Evolutionary conservation across 2,888 invertebrate genomes (phyloP), one percentile per base, ranked within the genome.

Genomic region (Nomada lathburiana): DNA sequence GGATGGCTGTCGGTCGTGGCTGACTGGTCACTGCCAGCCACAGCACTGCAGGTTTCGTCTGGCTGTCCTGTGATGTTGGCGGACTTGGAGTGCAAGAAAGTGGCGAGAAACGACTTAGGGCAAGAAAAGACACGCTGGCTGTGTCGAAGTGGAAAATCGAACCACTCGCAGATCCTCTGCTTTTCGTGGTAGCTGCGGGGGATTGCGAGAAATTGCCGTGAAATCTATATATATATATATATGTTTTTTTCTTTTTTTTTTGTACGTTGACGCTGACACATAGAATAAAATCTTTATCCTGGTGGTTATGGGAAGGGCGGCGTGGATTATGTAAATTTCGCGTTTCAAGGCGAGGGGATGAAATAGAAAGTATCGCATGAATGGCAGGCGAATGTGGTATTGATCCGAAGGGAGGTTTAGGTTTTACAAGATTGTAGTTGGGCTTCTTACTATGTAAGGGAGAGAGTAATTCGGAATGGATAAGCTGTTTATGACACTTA

Each of bases 121-220:
- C 10, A 11, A 11, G 20, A 44, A 64, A 65, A 13, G 47, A 47
- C 36, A 47, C 11, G 47, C 7, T 52, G n/a, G 50, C 18, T 23
- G 20, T 3, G 23, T 36, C 26, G 16, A 57, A 36, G 20, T 20
- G 20, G 26, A 29, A 68, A 68, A 26, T 67, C 60, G 42, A 42
- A 42, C 68, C 29, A 52, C 74, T 67, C 62, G 13, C 67, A 2
- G 18, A 29, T 68, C n/a, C 29, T 42, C 42, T n/a, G 75, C 20
- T 57, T 53, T 60, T 36, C 55, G n/a, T 59, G 50, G n/a, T 10
- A 47, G 42, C 18, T 29, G 20, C 50, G 23, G 50, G 64, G 57
- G 67, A 84, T 84, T 68, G 64, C 55, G 68, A 77, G 60, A 67
- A 26, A 74, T 80, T 68, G 57, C 52, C 53, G 42, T 11, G 23